Evolutionary conservation across 2,888 invertebrate genomes (phyloP).

Genomic region (Dimorphilus gyrociliatus): DNA sequence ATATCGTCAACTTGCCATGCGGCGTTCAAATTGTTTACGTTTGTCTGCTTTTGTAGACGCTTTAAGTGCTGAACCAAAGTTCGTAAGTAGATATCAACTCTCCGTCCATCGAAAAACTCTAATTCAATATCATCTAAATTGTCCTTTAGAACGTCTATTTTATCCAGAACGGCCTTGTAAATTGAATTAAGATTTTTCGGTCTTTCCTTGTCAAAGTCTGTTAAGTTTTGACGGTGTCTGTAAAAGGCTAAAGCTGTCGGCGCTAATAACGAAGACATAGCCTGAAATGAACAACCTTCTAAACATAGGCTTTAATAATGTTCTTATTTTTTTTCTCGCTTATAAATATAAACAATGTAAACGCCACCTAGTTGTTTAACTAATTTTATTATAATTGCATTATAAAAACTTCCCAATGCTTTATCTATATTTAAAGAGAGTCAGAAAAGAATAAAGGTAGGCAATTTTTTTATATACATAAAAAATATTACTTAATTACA

Average conservation of each 20-base stretch:
- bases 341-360: no score
- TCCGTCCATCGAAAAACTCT: constrained; percentile 5
- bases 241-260: constrained; percentile 20
- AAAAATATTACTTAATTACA: no score
- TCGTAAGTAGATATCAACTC: constrained; percentile 5
- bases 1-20: background rate
- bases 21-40: background rate
- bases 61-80: constrained; percentile 2
- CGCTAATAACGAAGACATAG: no score
- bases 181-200: constrained; percentile 21
- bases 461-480: no score
- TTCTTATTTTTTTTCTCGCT: no score
- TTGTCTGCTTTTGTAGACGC: background rate
- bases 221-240: constrained; percentile 20
- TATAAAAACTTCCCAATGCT: no score
- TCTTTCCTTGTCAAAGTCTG: constrained; percentile 16
- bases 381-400: no score
- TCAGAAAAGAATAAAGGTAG: no score
- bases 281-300: no score
- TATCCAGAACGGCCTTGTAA: constrained; percentile 16
- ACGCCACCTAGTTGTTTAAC: no score
- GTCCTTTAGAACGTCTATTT: constrained; percentile 13
- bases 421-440: no score
- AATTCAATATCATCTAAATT: constrained; percentile 11
- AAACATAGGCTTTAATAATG: no score